Evolutionary conservation across 2,797 vertebrate species (phyloP).

Genomic region (Carduelis carduelis): DNA sequence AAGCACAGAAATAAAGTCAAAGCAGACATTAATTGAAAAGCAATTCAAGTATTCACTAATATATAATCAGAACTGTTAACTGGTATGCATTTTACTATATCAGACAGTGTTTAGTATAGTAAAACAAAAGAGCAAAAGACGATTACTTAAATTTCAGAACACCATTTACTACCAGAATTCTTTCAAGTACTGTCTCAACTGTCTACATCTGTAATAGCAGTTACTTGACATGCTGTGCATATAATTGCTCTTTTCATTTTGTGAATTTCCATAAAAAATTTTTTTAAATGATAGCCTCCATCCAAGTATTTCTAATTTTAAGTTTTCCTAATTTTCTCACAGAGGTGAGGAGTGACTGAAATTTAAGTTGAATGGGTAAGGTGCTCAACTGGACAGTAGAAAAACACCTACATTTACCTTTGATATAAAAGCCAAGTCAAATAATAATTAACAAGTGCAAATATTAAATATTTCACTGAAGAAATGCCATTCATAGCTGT

Average conservation of each 20-base stretch:
- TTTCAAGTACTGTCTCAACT: not conserved
- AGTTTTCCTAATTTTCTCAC: not conserved
- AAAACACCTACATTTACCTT: not conserved
- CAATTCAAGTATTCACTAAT: not conserved
- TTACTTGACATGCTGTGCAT: not conserved
- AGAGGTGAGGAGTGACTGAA: rapidly evolving
- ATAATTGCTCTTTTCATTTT: not conserved
- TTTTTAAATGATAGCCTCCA: not conserved
- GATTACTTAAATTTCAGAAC: not conserved
- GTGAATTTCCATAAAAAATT: not conserved
- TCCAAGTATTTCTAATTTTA: not conserved
- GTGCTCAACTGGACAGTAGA: not conserved
- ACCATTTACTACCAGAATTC: not conserved
- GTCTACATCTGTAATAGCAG: not conserved
- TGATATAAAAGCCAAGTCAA: not conserved
- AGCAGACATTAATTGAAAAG: not conserved
- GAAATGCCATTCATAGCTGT: not conserved
- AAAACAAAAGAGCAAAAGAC: not conserved
- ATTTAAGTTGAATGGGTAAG: not conserved
- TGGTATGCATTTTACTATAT: not conserved
- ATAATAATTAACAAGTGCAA: not conserved
- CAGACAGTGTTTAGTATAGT: not conserved
- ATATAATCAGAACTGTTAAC: not conserved
- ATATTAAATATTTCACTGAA: conserved; percentile 40
- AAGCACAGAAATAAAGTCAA: not conserved